A percentile compares a stretch with the other conserved stretches of the same genome.
phyloP scores from a whole-genome alignment of 2,113 vertebrate species.

The Brachypodius melanocephalos region DNA sequence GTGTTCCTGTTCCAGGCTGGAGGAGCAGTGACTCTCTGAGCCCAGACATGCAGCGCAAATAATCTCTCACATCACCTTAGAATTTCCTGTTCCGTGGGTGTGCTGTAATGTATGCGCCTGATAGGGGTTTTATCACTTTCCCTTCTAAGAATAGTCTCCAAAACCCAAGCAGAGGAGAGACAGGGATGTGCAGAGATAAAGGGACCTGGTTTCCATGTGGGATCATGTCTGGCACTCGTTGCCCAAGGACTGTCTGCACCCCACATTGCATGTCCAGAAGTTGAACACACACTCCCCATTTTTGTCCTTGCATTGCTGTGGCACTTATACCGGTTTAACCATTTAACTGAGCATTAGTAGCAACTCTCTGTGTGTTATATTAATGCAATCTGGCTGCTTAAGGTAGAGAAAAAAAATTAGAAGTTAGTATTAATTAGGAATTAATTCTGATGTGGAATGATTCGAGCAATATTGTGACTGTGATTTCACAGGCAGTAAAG shows the following conservation, averaged over 20 bases:
- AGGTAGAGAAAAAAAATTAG: neutral
- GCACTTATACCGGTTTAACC: neutral
- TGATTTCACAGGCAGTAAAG: neutral
- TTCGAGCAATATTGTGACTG: neutral
- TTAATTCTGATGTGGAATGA: neutral
- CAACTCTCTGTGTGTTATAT: neutral
- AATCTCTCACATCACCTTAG: neutral
- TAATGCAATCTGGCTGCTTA: neutral
- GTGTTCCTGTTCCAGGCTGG: neutral
- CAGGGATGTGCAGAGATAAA: neutral
- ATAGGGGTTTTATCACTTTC: neutral
- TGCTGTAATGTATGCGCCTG: neutral
- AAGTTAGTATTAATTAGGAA: neutral
- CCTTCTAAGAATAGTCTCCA: neutral
- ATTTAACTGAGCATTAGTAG: neutral
- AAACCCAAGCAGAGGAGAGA: neutral
- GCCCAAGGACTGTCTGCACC: neutral
- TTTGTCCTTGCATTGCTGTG: neutral
- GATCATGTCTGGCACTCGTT: neutral
- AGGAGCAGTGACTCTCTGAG: neutral
- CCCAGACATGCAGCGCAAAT: neutral
- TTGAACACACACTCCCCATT: accelerated
- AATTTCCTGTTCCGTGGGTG: neutral
- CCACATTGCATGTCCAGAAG: accelerated
- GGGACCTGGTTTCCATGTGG: neutral